A percentile compares a stretch with the other conserved stretches of the same genome.
Evolutionary conservation across 37 sponge, comb jelly and placozoan genomes (phyloP).

Genomic region (Ephydatia muelleri): DNA sequence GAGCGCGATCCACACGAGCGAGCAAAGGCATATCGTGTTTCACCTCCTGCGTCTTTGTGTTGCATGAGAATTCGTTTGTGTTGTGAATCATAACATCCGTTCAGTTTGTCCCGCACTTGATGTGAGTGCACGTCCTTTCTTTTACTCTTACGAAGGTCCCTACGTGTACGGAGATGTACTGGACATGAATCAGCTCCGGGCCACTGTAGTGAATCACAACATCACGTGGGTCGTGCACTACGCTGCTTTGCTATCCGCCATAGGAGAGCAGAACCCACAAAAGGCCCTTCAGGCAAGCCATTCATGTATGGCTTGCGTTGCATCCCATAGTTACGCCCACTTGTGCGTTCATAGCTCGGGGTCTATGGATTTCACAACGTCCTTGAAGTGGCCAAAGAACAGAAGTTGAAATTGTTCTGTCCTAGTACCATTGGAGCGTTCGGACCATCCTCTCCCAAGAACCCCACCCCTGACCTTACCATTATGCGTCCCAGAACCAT

Average conservation of each 20-base stretch:
- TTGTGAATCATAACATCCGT: too few species aligned
- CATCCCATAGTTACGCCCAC: background rate
- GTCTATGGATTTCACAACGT: conserved; percentile 83
- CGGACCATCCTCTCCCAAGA: conserved; percentile 81
- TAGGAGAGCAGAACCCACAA: conserved; percentile 77
- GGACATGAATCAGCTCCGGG: conserved; percentile 58
- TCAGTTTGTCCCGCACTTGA: too few species aligned
- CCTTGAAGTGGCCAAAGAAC: conserved; percentile 57
- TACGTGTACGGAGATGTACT: conserved; percentile 77
- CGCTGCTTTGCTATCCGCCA: conserved; percentile 89
- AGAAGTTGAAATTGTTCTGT: conserved; percentile 85
- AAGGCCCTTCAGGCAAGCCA: conserved; percentile 61
- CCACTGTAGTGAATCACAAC: conserved; percentile 66
- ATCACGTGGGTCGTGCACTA: conserved; percentile 90
- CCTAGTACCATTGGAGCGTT: conserved; percentile 98
- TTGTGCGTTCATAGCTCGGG: background rate
- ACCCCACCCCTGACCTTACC: conserved; percentile 91
- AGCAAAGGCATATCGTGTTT: too few species aligned
- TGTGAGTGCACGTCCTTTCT: too few species aligned
- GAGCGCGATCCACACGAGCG: background rate
- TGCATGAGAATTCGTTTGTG: too few species aligned
- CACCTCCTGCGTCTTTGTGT: too few species aligned
- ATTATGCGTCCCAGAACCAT: conserved; percentile 89
- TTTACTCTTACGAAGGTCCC: conserved; percentile 74
- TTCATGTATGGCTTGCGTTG: background rate